Evolutionary conservation across 2,113 vertebrate species (phyloP).

Genomic region (Cynopterus brachyotis): DNA sequence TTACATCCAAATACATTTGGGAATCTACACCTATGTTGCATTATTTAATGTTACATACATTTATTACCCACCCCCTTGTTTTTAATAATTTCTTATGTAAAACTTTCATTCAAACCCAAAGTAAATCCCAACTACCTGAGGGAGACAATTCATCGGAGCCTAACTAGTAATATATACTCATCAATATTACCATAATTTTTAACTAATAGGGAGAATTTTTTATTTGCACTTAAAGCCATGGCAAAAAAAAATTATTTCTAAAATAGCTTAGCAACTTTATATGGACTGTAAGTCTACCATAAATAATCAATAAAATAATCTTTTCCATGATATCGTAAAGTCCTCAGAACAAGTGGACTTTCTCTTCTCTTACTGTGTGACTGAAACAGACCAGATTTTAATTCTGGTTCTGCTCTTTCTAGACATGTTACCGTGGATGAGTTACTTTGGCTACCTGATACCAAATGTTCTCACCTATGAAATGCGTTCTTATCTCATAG

Average conservation of each 20-base stretch:
- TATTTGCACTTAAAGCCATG: not conserved
- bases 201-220: not conserved
- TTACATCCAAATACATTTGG: conserved; percentile 99
- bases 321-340: not conserved
- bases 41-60: conserved; percentile 99
- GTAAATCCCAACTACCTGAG: not conserved
- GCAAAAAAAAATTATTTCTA: not conserved
- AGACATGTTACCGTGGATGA: not conserved
- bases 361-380: not conserved
- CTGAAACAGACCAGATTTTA: not conserved
- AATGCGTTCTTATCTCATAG: not conserved
- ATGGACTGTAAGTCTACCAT: not conserved
- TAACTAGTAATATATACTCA: not conserved
- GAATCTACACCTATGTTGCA: conserved; percentile 98
- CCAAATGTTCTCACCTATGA: not conserved
- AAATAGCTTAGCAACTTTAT: not conserved
- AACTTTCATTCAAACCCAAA: conserved; percentile 90
- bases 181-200: not conserved
- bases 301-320: not conserved
- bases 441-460: not conserved
- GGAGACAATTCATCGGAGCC: not conserved
- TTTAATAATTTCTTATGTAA: conserved; percentile 96
- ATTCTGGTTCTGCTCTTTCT: not conserved
- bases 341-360: not conserved
- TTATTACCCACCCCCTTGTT: conserved; percentile 84